These are phyloP conservation scores for Glyptemys insculpta DNA, from an alignment of 2,797 vertebrate species.

Conservation along the genomic window DNA sequence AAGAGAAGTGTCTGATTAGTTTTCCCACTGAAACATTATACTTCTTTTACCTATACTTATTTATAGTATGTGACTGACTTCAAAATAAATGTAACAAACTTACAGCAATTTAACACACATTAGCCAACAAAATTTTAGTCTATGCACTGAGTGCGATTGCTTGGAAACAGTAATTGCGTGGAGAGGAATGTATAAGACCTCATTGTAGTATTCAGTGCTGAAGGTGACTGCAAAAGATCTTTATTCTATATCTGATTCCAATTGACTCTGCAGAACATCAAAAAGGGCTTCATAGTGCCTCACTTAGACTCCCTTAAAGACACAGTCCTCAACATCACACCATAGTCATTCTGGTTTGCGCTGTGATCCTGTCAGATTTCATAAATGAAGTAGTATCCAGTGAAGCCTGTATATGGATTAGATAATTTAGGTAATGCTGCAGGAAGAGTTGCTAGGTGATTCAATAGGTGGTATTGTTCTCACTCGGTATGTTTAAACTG, in stretches of 20 bases:
- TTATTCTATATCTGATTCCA: not conserved
- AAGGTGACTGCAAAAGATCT: not conserved
- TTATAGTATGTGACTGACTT: not conserved
- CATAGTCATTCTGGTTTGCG: not conserved
- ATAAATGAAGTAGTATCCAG: not conserved
- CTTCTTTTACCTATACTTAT: not conserved
- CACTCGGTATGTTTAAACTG: not conserved
- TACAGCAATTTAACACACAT: not conserved
- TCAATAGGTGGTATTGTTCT: slow-evolving; percentile 8
- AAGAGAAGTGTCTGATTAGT: not conserved
- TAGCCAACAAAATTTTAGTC: not conserved
- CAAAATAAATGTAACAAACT: not conserved
- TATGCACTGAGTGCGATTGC: not conserved
- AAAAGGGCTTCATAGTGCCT: not conserved
- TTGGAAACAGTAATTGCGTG: not conserved
- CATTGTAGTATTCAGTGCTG: not conserved
- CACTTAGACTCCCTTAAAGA: not conserved
- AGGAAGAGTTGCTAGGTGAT: not conserved
- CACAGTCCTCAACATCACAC: not conserved
- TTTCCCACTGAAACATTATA: not conserved
- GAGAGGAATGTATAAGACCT: not conserved
- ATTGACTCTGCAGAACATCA: not conserved
- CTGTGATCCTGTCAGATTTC: not conserved
- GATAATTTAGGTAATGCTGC: not conserved
- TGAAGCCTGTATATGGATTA: not conserved